Conservation (phyloP, 2,113 vertebrate species). For the Neoarius graeffei region DNA sequence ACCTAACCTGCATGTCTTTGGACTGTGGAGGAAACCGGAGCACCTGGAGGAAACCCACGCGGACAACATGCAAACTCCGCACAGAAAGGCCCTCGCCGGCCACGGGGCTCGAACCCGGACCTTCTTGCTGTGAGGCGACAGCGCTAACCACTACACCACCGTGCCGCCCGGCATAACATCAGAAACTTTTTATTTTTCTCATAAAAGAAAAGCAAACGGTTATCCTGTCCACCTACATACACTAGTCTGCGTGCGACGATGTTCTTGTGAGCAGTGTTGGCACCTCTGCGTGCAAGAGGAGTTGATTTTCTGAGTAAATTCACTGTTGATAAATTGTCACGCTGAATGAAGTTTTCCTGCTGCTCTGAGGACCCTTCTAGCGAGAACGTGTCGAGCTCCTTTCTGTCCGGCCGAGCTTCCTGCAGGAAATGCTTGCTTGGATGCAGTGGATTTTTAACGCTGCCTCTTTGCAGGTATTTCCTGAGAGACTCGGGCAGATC, state of each 20-base stretch:
- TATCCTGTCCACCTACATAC: neutral
- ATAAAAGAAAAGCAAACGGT: too few relatives aligned
- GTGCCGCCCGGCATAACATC: too few relatives aligned
- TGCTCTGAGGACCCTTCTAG: neutral
- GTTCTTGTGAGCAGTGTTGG: neutral
- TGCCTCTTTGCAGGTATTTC: slow-evolving; percentile 73
- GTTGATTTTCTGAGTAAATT: neutral
- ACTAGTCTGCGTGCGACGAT: neutral
- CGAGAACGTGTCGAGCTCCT: slow-evolving; percentile 37
- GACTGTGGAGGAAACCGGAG: too few relatives aligned
- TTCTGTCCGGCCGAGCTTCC: slow-evolving; percentile 64
- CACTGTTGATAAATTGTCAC: slow-evolving; percentile 15
- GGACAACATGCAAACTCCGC: too few relatives aligned
- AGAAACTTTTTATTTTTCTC: too few relatives aligned
- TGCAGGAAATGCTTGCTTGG: slow-evolving; percentile 58
- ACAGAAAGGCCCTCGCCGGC: too few relatives aligned
- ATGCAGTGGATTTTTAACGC: slow-evolving; percentile 58
- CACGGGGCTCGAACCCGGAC: too few relatives aligned
- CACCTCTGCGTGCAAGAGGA: neutral
- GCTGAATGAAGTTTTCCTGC: slow-evolving; percentile 6
- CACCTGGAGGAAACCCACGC: too few relatives aligned
- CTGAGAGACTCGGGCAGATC: slow-evolving; percentile 61
- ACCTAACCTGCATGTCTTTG: too few relatives aligned
- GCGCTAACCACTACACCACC: too few relatives aligned
- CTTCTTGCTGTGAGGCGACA: too few relatives aligned